These are phyloP conservation scores for Pyrocephalus nanus DNA, from an alignment of 2,797 vertebrate species.

Conservation along the genomic window DNA sequence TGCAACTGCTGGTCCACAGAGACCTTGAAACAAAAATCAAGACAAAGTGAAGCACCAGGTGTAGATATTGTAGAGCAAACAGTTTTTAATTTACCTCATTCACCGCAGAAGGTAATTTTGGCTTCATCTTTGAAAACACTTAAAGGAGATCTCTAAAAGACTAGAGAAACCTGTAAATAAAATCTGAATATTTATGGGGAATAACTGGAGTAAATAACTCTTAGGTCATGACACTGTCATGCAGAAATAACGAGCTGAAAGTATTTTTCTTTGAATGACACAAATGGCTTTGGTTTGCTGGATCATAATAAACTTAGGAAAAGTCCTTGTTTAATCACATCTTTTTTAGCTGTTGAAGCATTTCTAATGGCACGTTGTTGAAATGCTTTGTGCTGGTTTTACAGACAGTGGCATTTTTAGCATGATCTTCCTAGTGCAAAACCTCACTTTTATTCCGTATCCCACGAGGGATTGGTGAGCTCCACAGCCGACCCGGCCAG, in stretches of 20 bases:
- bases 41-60: not conserved
- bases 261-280: not conserved
- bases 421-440: not conserved
- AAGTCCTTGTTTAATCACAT: not conserved
- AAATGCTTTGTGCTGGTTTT: not conserved
- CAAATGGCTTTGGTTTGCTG: not conserved
- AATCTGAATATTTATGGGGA: conserved; percentile 7
- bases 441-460: not conserved
- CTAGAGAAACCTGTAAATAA: conserved; percentile 41
- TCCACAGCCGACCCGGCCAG: not conserved
- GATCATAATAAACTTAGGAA: not conserved
- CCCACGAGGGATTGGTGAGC: not conserved
- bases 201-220: conserved; percentile 40
- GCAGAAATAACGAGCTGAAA: not conserved
- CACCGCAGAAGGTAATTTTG: not conserved
- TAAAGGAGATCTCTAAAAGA: not conserved
- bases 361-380: not conserved
- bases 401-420: not conserved
- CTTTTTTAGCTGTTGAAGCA: not conserved
- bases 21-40: not conserved
- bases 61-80: not conserved
- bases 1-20: not conserved
- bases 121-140: not conserved
- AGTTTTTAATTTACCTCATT: not conserved
- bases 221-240: not conserved